Evolutionary conservation across 2,888 invertebrate species (phyloP).

Genomic region (Zonitis immaculata): DNA sequence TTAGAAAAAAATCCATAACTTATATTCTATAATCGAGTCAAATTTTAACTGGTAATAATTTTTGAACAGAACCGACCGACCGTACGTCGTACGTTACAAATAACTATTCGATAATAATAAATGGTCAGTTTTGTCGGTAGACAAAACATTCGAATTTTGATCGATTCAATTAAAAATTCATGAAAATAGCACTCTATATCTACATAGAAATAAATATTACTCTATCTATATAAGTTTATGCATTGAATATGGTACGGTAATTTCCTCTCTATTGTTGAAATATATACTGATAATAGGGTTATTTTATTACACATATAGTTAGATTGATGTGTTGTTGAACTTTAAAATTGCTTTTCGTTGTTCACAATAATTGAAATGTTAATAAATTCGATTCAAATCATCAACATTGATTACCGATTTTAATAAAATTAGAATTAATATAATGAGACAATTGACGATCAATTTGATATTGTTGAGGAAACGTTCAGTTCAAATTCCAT

Average conservation of each 20-base stretch:
- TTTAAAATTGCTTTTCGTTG: too few relatives aligned
- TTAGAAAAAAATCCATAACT: too few relatives aligned
- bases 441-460: too few relatives aligned
- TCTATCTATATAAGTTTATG: slow-evolving; percentile 15
- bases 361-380: too few relatives aligned
- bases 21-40: too few relatives aligned
- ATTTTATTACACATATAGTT: background rate
- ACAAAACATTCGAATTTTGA: slow-evolving; percentile 13
- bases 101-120: background rate
- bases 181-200: slow-evolving; percentile 19
- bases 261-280: slow-evolving; percentile 7
- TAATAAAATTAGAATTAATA: too few relatives aligned
- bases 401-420: too few relatives aligned
- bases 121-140: slow-evolving; percentile 11
- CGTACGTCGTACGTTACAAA: too few relatives aligned
- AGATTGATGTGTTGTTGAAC: background rate
- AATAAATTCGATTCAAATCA: too few relatives aligned
- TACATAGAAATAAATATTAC: slow-evolving; percentile 17
- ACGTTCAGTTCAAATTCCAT: background rate
- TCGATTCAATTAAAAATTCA: slow-evolving; percentile 24
- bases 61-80: too few relatives aligned
- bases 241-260: slow-evolving; percentile 12
- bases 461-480: background rate
- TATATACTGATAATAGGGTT: background rate
- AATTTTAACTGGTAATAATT: too few relatives aligned